Evolutionary conservation across 2,113 vertebrate genomes (phyloP).

Genomic region (Burhinus bistriatus): DNA sequence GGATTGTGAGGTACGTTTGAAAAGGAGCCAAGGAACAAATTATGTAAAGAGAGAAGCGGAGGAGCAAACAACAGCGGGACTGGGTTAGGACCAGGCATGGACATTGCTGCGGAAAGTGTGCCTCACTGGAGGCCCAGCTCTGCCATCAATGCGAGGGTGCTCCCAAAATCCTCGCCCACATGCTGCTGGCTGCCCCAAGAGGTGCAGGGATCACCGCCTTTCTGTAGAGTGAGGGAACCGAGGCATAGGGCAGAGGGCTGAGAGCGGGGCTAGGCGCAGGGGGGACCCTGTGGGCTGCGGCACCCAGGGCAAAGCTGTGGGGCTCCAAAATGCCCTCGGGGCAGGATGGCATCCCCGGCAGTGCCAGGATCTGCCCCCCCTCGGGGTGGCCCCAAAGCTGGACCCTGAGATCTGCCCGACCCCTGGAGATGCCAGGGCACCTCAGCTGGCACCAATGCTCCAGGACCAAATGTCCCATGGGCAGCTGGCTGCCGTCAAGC

Average conservation of each 20-base stretch:
- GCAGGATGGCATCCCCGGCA: rapidly evolving
- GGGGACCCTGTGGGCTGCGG: not conserved
- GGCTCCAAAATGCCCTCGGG: rapidly evolving
- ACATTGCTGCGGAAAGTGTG: not conserved
- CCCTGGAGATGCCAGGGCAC: not conserved
- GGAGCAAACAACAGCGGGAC: not conserved
- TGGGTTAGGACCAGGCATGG: not conserved
- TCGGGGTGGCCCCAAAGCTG: rapidly evolving
- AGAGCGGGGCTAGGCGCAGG: rapidly evolving
- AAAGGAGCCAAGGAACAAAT: slow-evolving; percentile 47
- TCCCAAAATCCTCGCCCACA: not conserved
- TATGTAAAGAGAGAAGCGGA: slow-evolving; percentile 3
- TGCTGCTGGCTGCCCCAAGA: not conserved
- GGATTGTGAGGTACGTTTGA: not conserved
- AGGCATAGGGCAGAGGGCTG: rapidly evolving
- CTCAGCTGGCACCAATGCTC: rapidly evolving
- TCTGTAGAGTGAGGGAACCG: not conserved
- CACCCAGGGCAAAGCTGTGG: not conserved
- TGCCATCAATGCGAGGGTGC: not conserved
- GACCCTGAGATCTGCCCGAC: not conserved
- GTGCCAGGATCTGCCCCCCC: too few relatives aligned
- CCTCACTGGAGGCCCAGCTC: not conserved
- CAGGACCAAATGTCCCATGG: rapidly evolving
- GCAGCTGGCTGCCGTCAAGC: not conserved
- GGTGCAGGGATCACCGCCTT: rapidly evolving